These are phyloP conservation scores for Drosophila neotestacea DNA, from an alignment of 2,888 invertebrate species.

Conservation along the genomic window DNA sequence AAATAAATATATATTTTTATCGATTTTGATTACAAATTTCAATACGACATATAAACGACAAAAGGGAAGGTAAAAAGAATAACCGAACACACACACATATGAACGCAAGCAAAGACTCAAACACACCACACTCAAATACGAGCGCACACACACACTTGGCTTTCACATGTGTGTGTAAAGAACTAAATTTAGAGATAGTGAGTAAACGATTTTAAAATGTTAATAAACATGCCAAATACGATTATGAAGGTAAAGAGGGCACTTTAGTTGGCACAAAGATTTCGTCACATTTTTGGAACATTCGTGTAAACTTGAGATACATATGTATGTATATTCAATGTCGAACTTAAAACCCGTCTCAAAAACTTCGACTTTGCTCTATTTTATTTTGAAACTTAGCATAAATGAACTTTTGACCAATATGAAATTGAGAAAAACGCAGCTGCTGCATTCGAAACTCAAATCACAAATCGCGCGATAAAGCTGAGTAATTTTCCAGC, in stretches of 20 bases:
- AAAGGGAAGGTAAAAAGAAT: constrained; percentile 65
- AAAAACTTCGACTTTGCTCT: constrained; percentile 19
- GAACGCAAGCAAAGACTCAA: constrained; percentile 22
- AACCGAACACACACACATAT: constrained; percentile 25
- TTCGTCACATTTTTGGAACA: constrained; percentile 47
- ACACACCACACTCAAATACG: constrained; percentile 22
- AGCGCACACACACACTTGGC: constrained; percentile 12
- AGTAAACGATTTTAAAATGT: constrained; percentile 81
- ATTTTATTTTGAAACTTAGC: constrained; percentile 24
- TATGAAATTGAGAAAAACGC: constrained; percentile 19
- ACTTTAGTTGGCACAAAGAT: constrained; percentile 48
- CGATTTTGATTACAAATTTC: constrained; percentile 82
- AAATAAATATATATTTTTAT: constrained; percentile 72
- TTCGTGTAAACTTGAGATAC: constrained; percentile 13
- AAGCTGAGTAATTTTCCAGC: constrained; percentile 65
- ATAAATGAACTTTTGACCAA: not conserved
- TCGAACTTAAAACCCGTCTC: constrained; percentile 38
- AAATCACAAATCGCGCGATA: constrained; percentile 41
- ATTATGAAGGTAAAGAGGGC: constrained; percentile 44
- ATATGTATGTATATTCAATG: constrained; percentile 45
- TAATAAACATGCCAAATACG: constrained; percentile 70
- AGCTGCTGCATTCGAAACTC: constrained; percentile 48
- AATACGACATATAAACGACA: constrained; percentile 72
- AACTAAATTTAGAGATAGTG: constrained; percentile 75
- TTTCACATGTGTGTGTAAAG: constrained; percentile 7